Evolutionary conservation across 1,140 invertebrate species (phyloP).

Genomic region (Neuroterus valhalla): DNA sequence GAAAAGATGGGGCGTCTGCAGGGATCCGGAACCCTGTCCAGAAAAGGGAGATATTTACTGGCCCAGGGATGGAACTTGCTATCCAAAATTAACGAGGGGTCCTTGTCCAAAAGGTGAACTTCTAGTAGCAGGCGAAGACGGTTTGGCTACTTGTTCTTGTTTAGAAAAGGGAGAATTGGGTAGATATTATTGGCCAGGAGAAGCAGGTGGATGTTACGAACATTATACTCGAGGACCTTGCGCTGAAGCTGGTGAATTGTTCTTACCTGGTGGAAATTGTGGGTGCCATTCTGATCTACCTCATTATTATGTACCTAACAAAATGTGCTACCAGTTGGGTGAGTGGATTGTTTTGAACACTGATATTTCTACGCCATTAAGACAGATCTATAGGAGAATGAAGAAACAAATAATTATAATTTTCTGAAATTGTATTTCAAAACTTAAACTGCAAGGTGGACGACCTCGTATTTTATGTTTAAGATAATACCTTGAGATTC

Average conservation of each 20-base stretch:
- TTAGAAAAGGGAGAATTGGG: conserved; percentile 70
- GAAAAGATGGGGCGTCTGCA: conserved; percentile 82
- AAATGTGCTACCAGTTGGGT: conserved; percentile 86
- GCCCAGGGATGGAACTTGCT: conserved; percentile 84
- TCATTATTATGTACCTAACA: conserved; percentile 81
- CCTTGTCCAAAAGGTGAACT: conserved; percentile 85
- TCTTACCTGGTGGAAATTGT: conserved; percentile 83
- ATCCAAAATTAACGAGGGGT: conserved; percentile 80
- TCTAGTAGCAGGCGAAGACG: conserved; percentile 77
- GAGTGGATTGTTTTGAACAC: conserved; percentile 52
- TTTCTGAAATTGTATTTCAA: no score
- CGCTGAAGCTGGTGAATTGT: conserved; percentile 82
- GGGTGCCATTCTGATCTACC: conserved; percentile 82
- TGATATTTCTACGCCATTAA: background rate
- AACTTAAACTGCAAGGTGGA: no score
- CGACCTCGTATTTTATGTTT: no score
- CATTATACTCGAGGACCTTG: conserved; percentile 87
- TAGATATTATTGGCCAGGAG: conserved; percentile 73
- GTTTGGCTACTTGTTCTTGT: conserved; percentile 78
- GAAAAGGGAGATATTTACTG: conserved; percentile 81
- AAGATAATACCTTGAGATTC: no score
- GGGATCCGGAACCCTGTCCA: conserved; percentile 77
- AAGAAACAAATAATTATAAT: no score
- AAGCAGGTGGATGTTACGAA: conserved; percentile 82
- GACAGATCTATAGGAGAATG: background rate